phyloP scores from a whole-genome alignment of 2,113 vertebrate species.

The Rhabdomys dilectus region DNA sequence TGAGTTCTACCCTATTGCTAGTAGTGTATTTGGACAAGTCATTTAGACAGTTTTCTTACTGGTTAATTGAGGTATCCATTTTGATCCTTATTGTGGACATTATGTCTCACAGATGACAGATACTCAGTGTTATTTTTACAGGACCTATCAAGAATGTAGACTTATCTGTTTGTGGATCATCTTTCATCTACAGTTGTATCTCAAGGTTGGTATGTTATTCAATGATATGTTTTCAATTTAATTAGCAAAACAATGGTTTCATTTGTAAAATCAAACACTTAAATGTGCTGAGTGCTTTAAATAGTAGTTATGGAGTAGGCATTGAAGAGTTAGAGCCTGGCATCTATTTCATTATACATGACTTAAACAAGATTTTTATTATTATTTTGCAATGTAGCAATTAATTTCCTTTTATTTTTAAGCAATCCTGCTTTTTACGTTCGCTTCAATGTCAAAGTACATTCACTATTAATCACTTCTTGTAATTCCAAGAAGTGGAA shows the following conservation, averaged over 20 bases:
- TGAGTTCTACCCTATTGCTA: not conserved
- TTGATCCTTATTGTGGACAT: not conserved
- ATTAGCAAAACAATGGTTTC: not conserved
- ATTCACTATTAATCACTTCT: conserved; percentile 7
- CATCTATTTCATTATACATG: not conserved
- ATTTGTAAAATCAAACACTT: not conserved
- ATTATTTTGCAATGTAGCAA: not conserved
- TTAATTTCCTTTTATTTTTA: conserved; percentile 33
- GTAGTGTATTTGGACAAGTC: not conserved
- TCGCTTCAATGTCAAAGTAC: conserved; percentile 5
- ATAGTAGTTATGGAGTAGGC: not conserved
- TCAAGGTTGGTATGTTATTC: not conserved
- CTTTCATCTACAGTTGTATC: not conserved
- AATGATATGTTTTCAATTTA: not conserved
- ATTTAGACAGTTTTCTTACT: not conserved
- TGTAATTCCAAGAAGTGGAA: not conserved
- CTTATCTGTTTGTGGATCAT: not conserved
- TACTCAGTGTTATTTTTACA: not conserved
- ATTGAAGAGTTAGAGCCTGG: not conserved
- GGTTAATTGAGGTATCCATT: not conserved
- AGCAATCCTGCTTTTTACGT: not conserved
- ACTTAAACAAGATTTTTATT: not conserved
- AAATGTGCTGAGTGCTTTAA: not conserved
- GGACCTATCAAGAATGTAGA: not conserved
- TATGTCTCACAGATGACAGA: not conserved